Evolutionary conservation across 2,113 vertebrate genomes (phyloP).

Genomic region (Ctenomys sociabilis): DNA sequence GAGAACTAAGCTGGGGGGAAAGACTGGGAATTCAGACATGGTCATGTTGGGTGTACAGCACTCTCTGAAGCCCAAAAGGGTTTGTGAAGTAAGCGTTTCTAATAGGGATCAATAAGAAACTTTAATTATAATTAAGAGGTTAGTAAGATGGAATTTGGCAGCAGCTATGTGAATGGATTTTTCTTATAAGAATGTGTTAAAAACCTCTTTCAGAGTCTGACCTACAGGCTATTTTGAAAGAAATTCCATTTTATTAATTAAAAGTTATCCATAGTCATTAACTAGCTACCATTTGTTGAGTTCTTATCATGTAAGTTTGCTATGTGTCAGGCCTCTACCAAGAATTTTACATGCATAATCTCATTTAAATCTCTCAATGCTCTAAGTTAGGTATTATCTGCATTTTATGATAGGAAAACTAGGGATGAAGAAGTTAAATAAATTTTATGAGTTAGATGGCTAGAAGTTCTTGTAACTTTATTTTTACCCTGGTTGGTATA

Average conservation of each 20-base stretch:
- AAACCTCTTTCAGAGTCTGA: conserved; percentile 58
- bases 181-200: conserved; percentile 72
- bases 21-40: conserved; percentile 8
- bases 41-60: not conserved
- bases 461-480: conserved; percentile 24
- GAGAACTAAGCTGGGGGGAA: not conserved
- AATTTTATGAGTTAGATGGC: conserved; percentile 4
- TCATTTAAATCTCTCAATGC: conserved; percentile 54
- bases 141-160: conserved; percentile 63
- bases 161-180: conserved; percentile 52
- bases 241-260: conserved; percentile 78
- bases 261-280: conserved; percentile 63
- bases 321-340: not conserved
- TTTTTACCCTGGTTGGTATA: not conserved
- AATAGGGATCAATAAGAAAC: conserved; percentile 52
- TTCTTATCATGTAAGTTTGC: conserved; percentile 43
- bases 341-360: conserved; percentile 50
- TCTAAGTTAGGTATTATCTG: conserved; percentile 15
- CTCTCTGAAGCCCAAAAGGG: not conserved
- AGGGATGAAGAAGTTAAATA: conserved; percentile 28
- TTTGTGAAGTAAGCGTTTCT: conserved; percentile 49
- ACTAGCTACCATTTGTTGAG: conserved; percentile 44
- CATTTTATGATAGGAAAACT: conserved; percentile 41
- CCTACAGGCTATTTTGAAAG: conserved; percentile 66
- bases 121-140: conserved; percentile 63